phyloP scores from a whole-genome alignment of 2,888 invertebrate species.

The Zaprionus bogoriensis region DNA sequence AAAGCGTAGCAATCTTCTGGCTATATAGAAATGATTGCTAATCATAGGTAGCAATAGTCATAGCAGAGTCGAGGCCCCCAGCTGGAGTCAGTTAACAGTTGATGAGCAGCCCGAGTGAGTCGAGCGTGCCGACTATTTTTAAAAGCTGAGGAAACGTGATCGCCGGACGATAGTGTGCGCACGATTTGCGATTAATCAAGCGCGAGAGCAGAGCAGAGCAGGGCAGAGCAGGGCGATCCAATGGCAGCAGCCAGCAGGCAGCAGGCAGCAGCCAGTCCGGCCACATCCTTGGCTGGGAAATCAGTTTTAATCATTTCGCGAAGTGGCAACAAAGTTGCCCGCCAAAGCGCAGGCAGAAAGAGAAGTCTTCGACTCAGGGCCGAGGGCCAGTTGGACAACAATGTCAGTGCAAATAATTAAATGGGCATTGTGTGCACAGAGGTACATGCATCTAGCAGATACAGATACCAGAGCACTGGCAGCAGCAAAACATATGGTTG shows the following conservation, averaged over 20 bases:
- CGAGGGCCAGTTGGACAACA: neutral
- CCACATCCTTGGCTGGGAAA: conserved; percentile 43
- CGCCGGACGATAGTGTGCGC: conserved; percentile 67
- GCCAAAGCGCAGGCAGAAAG: neutral
- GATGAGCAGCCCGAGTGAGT: neutral
- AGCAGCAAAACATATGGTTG: conserved; percentile 62
- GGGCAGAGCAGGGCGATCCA: neutral
- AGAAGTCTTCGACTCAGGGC: neutral
- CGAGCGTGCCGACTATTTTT: conserved; percentile 53
- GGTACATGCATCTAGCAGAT: conserved; percentile 45
- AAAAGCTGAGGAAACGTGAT: conserved; percentile 67
- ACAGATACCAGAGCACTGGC: too few species aligned
- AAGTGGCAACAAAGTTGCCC: conserved; percentile 1
- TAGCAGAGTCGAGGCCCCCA: too few species aligned
- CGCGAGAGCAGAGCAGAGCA: conserved; percentile 35
- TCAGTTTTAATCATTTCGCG: conserved; percentile 62
- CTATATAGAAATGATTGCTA: neutral
- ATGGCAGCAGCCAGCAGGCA: neutral
- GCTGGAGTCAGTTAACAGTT: neutral
- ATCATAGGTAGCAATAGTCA: neutral
- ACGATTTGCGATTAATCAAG: conserved; percentile 77
- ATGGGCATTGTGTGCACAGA: conserved; percentile 56
- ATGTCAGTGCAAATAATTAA: conserved; percentile 63
- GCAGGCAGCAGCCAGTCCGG: neutral
- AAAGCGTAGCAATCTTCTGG: too few species aligned